phyloP scores from a whole-genome alignment of 1,140 invertebrate genomes.

The Vanessa atalanta region DNA sequence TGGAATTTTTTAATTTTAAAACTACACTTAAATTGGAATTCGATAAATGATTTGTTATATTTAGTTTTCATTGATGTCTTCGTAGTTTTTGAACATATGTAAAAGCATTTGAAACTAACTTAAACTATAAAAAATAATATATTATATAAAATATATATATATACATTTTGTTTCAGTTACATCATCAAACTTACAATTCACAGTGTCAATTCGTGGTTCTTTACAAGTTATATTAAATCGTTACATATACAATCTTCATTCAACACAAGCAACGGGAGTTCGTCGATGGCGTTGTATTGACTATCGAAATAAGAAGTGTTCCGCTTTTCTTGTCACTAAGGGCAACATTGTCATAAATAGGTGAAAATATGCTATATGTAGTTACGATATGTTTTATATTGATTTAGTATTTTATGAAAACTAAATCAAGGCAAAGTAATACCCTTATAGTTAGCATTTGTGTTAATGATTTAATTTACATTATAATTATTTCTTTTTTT shows the following conservation, averaged over 20 bases:
- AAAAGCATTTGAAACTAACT: too few relatives aligned
- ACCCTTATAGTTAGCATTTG: background rate
- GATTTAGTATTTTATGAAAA: too few relatives aligned
- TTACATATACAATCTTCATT: constrained; percentile 78
- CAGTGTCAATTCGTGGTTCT: constrained; percentile 68
- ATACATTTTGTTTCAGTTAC: constrained; percentile 32
- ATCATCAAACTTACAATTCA: constrained; percentile 59
- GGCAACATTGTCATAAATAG: constrained; percentile 73
- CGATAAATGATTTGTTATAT: too few relatives aligned
- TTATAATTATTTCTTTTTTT: constrained; percentile 17
- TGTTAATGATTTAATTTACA: background rate
- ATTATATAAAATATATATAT: too few relatives aligned
- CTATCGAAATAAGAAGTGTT: constrained; percentile 73
- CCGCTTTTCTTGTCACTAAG: constrained; percentile 69
- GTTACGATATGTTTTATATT: background rate
- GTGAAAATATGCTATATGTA: constrained; percentile 38
- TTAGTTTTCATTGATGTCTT: too few relatives aligned
- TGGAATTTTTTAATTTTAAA: too few relatives aligned
- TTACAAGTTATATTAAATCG: constrained; percentile 70
- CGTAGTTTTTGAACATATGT: too few relatives aligned
- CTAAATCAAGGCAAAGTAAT: too few relatives aligned
- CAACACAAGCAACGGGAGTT: constrained; percentile 56
- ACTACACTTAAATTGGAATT: background rate
- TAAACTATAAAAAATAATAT: too few relatives aligned
- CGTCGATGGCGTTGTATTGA: constrained; percentile 75